phyloP scores from a whole-genome alignment of 2,888 invertebrate species.

The Ochropleura leucogaster region DNA sequence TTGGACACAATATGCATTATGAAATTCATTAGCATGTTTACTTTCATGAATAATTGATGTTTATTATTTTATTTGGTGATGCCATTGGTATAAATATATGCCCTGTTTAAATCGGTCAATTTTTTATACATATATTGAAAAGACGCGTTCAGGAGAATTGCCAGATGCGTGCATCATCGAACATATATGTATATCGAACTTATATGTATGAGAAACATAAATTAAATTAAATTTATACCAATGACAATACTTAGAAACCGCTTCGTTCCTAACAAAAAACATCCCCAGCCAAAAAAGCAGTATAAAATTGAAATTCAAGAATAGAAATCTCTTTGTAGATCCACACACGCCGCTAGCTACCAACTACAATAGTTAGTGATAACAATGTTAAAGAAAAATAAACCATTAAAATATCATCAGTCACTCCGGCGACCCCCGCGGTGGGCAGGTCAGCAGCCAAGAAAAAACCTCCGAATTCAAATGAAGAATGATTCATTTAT shows the following conservation, averaged over 20 bases:
- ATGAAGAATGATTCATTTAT: slow-evolving; percentile 90
- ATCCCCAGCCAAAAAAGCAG: slow-evolving; percentile 11
- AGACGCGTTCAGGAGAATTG: no score
- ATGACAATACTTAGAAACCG: background rate
- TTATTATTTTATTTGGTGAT: no score
- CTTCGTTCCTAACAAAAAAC: background rate
- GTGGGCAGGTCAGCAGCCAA: slow-evolving; percentile 88
- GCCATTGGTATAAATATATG: no score
- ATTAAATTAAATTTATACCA: background rate
- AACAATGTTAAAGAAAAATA: slow-evolving; percentile 89
- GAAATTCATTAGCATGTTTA: no score
- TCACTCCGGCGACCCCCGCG: slow-evolving; percentile 86
- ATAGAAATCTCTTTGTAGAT: slow-evolving; percentile 65
- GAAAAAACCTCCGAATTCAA: slow-evolving; percentile 88
- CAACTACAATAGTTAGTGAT: slow-evolving; percentile 86
- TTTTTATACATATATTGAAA: no score
- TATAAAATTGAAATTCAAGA: slow-evolving; percentile 42
- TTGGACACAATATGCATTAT: no score
- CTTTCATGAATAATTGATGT: no score
- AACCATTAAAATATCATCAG: slow-evolving; percentile 90
- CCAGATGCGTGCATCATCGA: no score
- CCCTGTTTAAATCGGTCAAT: no score
- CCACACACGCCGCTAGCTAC: slow-evolving; percentile 66
- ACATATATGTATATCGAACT: background rate
- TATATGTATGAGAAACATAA: background rate